Evolutionary conservation across 2,797 vertebrate genomes (phyloP).

Genomic region (Rhodeus uyekii): DNA sequence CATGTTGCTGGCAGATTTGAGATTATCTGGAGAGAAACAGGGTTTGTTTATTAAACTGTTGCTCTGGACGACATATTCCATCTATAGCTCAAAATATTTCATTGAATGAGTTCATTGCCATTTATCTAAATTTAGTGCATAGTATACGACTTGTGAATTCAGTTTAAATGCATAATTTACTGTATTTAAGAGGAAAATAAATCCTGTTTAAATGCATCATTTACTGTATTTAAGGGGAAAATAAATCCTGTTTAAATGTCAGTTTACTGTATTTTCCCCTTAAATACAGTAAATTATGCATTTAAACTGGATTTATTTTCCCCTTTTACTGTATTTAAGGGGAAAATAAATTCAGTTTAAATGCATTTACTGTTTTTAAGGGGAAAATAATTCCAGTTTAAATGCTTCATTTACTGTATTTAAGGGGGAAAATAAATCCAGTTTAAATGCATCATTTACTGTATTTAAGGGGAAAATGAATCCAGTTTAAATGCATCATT

Average conservation of each 20-base stretch:
- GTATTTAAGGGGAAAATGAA: too few species aligned
- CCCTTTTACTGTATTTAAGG: too few species aligned
- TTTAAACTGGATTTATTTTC: too few species aligned
- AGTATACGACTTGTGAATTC: not conserved
- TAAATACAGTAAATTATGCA: too few species aligned
- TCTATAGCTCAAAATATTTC: not conserved
- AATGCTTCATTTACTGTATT: too few species aligned
- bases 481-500: not conserved
- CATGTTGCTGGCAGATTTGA: not conserved
- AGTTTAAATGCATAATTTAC: not conserved
- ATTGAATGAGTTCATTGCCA: not conserved
- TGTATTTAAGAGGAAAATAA: not conserved
- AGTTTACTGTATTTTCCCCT: too few species aligned
- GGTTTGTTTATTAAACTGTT: not conserved
- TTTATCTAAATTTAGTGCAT: not conserved
- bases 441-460: too few species aligned
- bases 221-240: not conserved
- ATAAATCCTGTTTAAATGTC: not conserved
- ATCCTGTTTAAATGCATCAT: not conserved
- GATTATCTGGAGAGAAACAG: constrained; percentile 1
- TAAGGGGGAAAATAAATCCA: too few species aligned
- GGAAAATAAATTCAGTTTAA: too few species aligned
- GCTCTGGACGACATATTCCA: not conserved
- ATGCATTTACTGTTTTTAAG: too few species aligned
- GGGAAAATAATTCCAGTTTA: too few species aligned